A percentile compares a stretch with the other conserved stretches of the same genome.
Conservation (phyloP, 30 jellyfish, hydroid and myxozoan genomes). For the Hydra vulgaris region DNA sequence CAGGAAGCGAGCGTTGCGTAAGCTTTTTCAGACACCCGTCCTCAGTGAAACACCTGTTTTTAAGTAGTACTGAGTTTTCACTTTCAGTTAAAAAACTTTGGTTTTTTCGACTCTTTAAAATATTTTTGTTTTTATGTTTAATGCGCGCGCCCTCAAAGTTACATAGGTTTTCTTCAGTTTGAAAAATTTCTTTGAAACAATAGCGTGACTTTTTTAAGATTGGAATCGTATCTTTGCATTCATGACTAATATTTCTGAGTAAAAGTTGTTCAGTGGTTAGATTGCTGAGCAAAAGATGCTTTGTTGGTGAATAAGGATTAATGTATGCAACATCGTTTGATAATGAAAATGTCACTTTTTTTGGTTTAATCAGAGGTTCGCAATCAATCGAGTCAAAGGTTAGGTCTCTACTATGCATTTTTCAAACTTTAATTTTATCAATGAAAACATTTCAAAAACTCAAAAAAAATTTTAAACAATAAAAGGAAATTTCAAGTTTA, state of each 20-base stretch:
- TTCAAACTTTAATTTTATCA: neutral
- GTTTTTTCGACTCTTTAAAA: neutral
- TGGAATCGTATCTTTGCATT: neutral
- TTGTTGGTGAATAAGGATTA: conserved; percentile 28
- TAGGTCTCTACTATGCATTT: neutral
- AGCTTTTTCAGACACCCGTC: too few relatives aligned
- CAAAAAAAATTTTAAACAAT: too few relatives aligned
- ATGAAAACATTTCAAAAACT: neutral
- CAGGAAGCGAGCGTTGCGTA: conserved; percentile 9
- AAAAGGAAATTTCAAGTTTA: too few relatives aligned
- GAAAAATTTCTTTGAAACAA: neutral
- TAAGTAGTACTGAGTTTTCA: neutral
- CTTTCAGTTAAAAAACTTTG: conserved; percentile 2
- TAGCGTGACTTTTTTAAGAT: conserved; percentile 9
- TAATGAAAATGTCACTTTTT: conserved; percentile 13
- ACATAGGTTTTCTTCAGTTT: neutral
- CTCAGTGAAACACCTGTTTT: too few relatives aligned
- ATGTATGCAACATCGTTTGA: conserved; percentile 23
- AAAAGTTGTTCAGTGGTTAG: conserved; percentile 9
- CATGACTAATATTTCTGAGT: neutral
- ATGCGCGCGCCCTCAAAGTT: neutral
- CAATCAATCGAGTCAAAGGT: neutral
- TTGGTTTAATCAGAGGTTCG: neutral
- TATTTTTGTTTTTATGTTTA: neutral
- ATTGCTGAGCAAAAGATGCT: neutral